Percentiles rank a stretch among this genome's conserved stretches.
Evolutionary conservation across 2,888 invertebrate species (phyloP).

Genomic region (Synergus itoensis): DNA sequence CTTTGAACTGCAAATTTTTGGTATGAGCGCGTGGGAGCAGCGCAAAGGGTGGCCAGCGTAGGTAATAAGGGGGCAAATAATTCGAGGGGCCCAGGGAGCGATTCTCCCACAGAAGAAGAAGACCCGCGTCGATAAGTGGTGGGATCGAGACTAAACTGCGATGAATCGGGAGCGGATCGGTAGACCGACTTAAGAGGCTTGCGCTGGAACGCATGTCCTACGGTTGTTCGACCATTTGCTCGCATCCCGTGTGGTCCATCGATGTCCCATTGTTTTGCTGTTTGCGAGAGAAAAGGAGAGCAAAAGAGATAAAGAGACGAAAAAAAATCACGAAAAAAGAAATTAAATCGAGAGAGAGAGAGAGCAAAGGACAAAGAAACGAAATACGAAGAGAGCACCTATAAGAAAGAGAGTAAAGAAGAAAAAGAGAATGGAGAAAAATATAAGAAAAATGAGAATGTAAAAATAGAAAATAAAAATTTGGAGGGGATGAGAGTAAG

Average conservation of each 20-base stretch:
- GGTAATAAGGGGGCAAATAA: constrained; percentile 47
- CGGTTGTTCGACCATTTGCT: constrained; percentile 78
- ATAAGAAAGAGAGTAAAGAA: constrained; percentile 48
- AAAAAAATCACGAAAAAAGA: constrained; percentile 50
- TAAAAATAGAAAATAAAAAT: constrained; percentile 45
- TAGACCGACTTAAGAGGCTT: constrained; percentile 49
- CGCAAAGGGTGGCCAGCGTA: constrained; percentile 15
- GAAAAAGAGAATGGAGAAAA: constrained; percentile 47
- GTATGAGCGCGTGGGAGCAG: constrained; percentile 1
- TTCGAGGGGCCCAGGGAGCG: constrained; percentile 35
- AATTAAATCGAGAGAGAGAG: constrained; percentile 40
- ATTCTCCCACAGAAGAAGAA: constrained; percentile 27
- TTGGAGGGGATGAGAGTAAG: constrained; percentile 75
- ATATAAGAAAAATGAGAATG: constrained; percentile 34
- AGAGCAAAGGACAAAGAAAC: constrained; percentile 45
- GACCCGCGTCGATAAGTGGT: constrained; percentile 44
- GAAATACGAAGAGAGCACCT: constrained; percentile 18
- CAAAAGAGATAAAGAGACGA: constrained; percentile 54
- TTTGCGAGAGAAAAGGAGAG: constrained; percentile 40
- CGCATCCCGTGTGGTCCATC: constrained; percentile 78
- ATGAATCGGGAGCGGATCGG: constrained; percentile 38
- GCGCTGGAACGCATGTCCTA: constrained; percentile 76
- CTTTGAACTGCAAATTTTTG: background rate
- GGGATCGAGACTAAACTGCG: constrained; percentile 31
- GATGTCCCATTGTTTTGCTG: constrained; percentile 76